These are phyloP conservation scores for Papilio polytes DNA, from an alignment of 1,140 invertebrate species.

Conservation along the genomic window DNA sequence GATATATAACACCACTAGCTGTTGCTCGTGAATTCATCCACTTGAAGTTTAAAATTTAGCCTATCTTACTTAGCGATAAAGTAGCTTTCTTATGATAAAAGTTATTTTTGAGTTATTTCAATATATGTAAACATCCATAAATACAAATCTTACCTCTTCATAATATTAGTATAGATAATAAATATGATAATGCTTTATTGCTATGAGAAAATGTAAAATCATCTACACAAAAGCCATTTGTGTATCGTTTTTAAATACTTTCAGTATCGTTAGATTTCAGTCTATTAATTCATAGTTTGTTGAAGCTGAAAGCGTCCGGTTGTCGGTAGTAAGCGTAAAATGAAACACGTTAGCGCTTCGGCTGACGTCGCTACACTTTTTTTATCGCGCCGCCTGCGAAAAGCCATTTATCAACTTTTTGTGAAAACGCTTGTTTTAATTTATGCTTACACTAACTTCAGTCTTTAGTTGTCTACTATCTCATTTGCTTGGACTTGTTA, in stretches of 20 bases:
- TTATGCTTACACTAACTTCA: constrained; percentile 80
- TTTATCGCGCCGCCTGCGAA: constrained; percentile 77
- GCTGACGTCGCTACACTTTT: constrained; percentile 74
- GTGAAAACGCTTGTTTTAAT: constrained; percentile 81
- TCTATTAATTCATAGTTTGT: constrained; percentile 56
- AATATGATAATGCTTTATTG: not conserved
- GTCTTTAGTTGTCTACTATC: constrained; percentile 71
- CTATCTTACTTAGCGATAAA: no score
- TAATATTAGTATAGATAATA: no score
- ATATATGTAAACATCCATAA: no score
- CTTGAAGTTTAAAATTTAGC: no score
- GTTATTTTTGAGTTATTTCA: no score
- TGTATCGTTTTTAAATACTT: not conserved
- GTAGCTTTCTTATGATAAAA: no score
- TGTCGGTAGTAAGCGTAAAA: constrained; percentile 76
- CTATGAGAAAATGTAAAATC: not conserved
- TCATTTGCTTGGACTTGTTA: constrained; percentile 72
- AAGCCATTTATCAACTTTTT: constrained; percentile 83
- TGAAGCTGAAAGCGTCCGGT: constrained; percentile 75
- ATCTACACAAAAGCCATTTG: not conserved
- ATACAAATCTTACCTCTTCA: no score
- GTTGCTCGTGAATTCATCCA: no score
- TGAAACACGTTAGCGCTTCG: constrained; percentile 80
- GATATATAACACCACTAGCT: no score
- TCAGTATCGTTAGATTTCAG: not conserved